Percentiles rank a stretch among this genome's conserved stretches.
Conservation (phyloP, 2,888 invertebrate species). For the Melieria omissa region DNA sequence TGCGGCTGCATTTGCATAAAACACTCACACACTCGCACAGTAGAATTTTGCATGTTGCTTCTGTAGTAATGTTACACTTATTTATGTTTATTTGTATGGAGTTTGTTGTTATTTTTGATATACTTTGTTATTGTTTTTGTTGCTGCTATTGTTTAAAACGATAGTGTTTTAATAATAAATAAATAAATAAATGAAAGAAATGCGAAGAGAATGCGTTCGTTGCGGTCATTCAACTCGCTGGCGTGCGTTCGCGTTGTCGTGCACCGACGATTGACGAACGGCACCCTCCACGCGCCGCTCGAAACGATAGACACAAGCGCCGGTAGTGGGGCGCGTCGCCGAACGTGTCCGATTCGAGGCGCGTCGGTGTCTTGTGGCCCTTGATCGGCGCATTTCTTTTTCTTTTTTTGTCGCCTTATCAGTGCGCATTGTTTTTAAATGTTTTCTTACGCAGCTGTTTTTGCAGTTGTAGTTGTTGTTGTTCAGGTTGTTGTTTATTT, state of each 20-base stretch:
- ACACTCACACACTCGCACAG: no score
- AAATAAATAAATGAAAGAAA: no score
- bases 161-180: no score
- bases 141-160: no score
- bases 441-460: not conserved
- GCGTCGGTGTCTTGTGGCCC: slow-evolving; percentile 14
- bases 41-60: no score
- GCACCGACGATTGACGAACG: not conserved
- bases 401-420: not conserved
- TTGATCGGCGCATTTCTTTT: not conserved
- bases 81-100: no score
- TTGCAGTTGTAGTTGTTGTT: not conserved
- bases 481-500: not conserved
- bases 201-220: slow-evolving; percentile 18
- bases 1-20: no score
- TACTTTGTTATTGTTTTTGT: no score
- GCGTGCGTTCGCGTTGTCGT: not conserved
- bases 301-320: not conserved
- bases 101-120: no score
- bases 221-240: not conserved
- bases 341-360: slow-evolving; percentile 15
- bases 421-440: not conserved
- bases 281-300: no score
- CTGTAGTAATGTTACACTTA: no score
- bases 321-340: not conserved